phyloP scores from a whole-genome alignment of 2,888 invertebrate species.

The Physocephala rufipes region DNA sequence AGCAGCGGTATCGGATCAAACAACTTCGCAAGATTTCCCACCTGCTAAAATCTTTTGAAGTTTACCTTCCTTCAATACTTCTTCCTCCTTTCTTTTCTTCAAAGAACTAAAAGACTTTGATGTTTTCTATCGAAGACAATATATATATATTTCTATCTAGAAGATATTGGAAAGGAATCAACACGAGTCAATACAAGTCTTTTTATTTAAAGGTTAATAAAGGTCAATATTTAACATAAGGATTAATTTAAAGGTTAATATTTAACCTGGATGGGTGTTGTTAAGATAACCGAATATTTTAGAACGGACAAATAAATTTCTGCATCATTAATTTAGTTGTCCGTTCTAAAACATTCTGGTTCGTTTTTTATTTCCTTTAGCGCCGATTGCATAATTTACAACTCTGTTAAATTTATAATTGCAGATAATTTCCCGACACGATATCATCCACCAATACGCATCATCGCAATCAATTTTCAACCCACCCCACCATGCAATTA shows the following conservation, averaged over 20 bases:
- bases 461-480: neutral
- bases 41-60: conserved; percentile 42
- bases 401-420: conserved; percentile 25
- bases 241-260: too few relatives aligned
- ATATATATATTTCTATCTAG: neutral
- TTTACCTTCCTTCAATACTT: too few relatives aligned
- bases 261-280: too few relatives aligned
- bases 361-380: conserved; percentile 15
- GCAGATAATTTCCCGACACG: conserved; percentile 23
- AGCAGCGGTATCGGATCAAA: conserved; percentile 37
- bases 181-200: neutral
- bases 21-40: conserved; percentile 48
- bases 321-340: too few relatives aligned
- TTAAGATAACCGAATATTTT: too few relatives aligned
- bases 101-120: neutral
- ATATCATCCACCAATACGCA: neutral
- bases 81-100: too few relatives aligned
- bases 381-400: conserved; percentile 22
- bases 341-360: too few relatives aligned
- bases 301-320: too few relatives aligned
- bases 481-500: neutral
- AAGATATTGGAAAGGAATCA: neutral
- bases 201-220: too few relatives aligned
- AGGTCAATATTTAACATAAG: too few relatives aligned
- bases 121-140: neutral